These are phyloP conservation scores for Mesorhabditis spiculigera DNA, from an alignment of 2,888 invertebrate species.

Conservation along the genomic window DNA sequence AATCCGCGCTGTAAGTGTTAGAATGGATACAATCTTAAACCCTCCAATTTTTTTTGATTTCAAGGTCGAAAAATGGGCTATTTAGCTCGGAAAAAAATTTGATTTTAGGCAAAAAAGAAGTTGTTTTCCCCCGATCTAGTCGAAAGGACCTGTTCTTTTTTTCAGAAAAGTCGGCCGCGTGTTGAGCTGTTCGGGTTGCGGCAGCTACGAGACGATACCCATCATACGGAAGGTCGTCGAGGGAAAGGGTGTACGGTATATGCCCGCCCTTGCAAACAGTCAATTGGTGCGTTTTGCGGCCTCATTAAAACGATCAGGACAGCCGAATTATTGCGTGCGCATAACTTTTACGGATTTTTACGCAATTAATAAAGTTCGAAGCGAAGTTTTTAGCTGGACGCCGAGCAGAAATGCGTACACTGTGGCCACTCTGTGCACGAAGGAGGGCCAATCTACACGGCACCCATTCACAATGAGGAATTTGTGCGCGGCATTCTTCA, in stretches of 20 bases:
- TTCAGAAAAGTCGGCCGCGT: constrained; percentile 79
- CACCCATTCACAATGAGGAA: constrained; percentile 74
- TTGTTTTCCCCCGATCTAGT: constrained; percentile 3
- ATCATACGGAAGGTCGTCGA: constrained; percentile 65
- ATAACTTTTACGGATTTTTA: background rate
- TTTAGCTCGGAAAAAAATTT: too few species aligned
- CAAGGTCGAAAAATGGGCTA: too few species aligned
- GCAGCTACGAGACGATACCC: constrained; percentile 74
- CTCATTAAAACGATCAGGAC: too few species aligned
- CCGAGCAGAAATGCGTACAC: constrained; percentile 39
- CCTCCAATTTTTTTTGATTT: constrained; percentile 8
- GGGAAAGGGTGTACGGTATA: constrained; percentile 38
- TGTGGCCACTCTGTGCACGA: constrained; percentile 64
- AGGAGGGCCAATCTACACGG: constrained; percentile 92
- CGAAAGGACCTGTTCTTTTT: background rate
- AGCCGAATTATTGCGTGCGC: background rate
- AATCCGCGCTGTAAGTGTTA: constrained; percentile 71
- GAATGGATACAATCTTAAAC: background rate
- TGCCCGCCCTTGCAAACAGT: constrained; percentile 13
- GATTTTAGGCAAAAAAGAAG: background rate
- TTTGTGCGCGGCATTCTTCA: constrained; percentile 74
- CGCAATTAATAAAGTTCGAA: background rate
- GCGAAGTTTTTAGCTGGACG: constrained; percentile 13
- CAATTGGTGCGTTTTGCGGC: background rate
- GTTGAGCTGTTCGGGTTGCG: constrained; percentile 86